Evolutionary conservation across 2,888 invertebrate genomes (phyloP).

Genomic region (Sepioteuthis lessoniana): DNA sequence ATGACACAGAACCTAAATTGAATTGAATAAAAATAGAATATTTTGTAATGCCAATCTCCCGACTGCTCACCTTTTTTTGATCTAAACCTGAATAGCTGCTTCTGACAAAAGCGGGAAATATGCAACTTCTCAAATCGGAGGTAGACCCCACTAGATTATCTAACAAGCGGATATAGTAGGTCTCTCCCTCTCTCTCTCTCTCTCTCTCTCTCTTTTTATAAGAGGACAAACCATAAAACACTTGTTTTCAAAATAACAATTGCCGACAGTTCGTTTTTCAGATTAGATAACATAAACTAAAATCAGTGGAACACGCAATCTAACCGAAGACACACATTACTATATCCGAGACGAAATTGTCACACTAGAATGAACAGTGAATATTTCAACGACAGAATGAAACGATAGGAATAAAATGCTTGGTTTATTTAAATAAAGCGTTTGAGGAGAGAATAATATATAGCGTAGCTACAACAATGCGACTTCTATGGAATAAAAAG

Average conservation of each 20-base stretch:
- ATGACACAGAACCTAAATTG: no score
- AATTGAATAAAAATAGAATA: no score
- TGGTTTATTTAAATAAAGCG: background rate
- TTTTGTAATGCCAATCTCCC: no score
- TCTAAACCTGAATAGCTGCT: no score
- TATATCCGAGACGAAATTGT: background rate
- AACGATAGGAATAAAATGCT: background rate
- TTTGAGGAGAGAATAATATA: background rate
- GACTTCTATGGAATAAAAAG: background rate
- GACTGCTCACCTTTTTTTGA: no score
- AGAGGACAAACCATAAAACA: no score
- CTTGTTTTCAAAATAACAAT: background rate
- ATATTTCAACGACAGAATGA: background rate
- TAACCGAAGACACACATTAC: background rate
- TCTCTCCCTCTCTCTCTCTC: no score
- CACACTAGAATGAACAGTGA: background rate
- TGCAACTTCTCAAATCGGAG: no score
- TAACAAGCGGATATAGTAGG: no score
- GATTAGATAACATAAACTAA: background rate
- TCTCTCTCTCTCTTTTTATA: no score
- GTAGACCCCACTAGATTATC: no score
- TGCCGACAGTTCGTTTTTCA: background rate
- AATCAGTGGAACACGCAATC: background rate
- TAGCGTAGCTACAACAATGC: background rate
- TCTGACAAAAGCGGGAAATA: no score